Evolutionary conservation across 2,797 vertebrate species (phyloP).

Genomic region (Falco concolor): DNA sequence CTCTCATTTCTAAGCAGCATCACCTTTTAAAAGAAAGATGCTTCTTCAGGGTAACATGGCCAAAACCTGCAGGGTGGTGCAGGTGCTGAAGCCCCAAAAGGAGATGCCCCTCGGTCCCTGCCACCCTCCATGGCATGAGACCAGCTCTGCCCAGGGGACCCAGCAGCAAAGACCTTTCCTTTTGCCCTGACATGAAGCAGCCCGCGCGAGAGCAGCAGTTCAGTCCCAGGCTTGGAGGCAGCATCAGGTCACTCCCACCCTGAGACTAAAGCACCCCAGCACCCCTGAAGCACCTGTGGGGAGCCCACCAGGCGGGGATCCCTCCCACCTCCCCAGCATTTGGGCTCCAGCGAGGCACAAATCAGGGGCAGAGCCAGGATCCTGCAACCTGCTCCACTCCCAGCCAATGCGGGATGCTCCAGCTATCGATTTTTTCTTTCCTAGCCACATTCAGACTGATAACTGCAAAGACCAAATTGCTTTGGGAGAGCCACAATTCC

Average conservation of each 20-base stretch:
- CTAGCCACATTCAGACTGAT: not conserved
- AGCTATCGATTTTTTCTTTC: not conserved
- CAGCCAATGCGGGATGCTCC: fast-evolving
- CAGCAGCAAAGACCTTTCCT: not conserved
- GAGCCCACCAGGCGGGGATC: not conserved
- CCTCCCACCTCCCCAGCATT: not conserved
- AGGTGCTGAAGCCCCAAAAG: not conserved
- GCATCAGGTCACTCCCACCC: not conserved
- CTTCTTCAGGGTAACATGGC: not conserved
- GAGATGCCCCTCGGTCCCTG: not conserved
- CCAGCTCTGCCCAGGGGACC: not conserved
- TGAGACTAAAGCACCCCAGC: not conserved
- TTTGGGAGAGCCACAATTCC: not conserved
- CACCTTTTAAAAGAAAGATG: not conserved
- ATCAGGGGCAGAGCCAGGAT: not conserved
- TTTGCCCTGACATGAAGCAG: not conserved
- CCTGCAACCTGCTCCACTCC: not conserved
- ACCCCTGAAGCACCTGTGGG: fast-evolving
- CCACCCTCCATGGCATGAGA: not conserved
- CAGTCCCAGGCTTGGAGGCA: not conserved
- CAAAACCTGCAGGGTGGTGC: not conserved
- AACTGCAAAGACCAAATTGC: not conserved
- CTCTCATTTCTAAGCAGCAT: not conserved
- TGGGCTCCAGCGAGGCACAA: not conserved
- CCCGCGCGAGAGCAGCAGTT: fast-evolving